A percentile compares a stretch with the other conserved stretches of the same genome.
phyloP scores from a whole-genome alignment of 2,888 invertebrate species.

The Nasonia oneida region DNA sequence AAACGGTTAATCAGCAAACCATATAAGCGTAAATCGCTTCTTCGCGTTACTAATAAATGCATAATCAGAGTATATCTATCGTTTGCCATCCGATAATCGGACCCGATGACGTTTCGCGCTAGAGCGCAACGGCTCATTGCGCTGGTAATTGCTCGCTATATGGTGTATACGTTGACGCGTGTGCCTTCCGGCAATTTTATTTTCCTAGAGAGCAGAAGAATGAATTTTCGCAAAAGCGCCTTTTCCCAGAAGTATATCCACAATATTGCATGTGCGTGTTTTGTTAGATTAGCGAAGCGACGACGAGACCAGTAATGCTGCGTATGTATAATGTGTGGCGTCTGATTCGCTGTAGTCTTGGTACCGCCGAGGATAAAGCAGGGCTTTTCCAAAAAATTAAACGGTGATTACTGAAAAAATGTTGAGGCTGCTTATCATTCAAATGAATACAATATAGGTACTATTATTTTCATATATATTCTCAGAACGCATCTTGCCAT shows the following conservation, averaged over 20 bases:
- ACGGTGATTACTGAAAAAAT: too few relatives aligned
- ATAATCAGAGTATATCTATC: not conserved
- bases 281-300: not conserved
- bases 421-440: too few relatives aligned
- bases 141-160: not conserved
- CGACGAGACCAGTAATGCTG: not conserved
- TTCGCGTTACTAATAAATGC: not conserved
- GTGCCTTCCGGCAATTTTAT: not conserved
- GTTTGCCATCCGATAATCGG: not conserved
- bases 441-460: too few relatives aligned
- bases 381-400: too few relatives aligned
- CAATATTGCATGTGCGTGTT: not conserved
- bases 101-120: not conserved
- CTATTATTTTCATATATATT: too few relatives aligned
- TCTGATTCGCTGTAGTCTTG: too few relatives aligned
- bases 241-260: not conserved
- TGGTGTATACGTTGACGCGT: not conserved
- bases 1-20: not conserved
- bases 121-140: conserved; percentile 7
- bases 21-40: not conserved
- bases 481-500: too few relatives aligned
- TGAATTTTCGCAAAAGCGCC: conserved; percentile 7
- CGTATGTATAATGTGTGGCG: not conserved
- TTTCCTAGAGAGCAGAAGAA: not conserved
- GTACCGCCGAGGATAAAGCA: too few relatives aligned